Evolutionary conservation across 2,113 vertebrate genomes (phyloP).

Genomic region (Lutjanus erythropterus): DNA sequence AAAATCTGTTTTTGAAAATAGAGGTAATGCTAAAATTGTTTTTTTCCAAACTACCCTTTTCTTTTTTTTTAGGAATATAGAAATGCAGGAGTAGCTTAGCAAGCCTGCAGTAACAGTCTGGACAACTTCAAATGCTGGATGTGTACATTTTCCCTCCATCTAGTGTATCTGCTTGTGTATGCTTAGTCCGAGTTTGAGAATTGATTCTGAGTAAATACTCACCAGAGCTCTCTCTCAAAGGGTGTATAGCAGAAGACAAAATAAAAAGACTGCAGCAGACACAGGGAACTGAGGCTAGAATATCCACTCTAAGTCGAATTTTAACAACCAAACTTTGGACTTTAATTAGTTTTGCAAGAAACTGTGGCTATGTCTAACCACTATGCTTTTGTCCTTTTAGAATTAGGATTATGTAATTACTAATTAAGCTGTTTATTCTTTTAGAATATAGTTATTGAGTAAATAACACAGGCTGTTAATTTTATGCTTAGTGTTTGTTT

Average conservation of each 20-base stretch:
- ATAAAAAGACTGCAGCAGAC: neutral
- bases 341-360: constrained; percentile 23
- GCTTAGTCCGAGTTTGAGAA: neutral
- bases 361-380: neutral
- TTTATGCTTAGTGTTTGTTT: neutral
- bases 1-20: neutral
- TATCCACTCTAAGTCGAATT: neutral
- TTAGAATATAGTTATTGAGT: neutral
- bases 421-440: neutral
- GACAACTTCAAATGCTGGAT: neutral
- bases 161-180: neutral
- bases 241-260: neutral
- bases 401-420: neutral
- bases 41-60: neutral
- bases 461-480: neutral
- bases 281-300: neutral
- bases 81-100: neutral
- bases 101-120: neutral
- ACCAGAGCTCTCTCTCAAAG: neutral
- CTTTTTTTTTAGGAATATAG: neutral
- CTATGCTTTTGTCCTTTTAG: neutral
- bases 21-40: neutral
- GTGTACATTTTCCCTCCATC: neutral
- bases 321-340: constrained; percentile 26
- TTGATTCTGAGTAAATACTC: constrained; percentile 5